These are phyloP conservation scores for Holocentrus rufus DNA, from an alignment of 2,797 vertebrate species.

Conservation along the genomic window DNA sequence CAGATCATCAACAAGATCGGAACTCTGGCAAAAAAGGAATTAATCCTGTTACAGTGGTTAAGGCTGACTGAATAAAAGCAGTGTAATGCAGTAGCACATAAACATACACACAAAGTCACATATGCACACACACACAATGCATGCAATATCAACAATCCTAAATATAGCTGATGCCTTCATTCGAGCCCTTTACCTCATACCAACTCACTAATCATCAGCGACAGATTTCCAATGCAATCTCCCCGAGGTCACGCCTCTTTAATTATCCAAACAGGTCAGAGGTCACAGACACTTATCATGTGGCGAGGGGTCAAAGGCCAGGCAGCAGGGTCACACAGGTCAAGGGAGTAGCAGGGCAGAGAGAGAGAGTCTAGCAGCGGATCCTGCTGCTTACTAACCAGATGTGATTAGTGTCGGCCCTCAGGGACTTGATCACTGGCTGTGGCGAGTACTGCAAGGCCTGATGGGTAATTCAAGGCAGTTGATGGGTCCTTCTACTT, in stretches of 20 bases:
- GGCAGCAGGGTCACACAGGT: constrained; percentile 66
- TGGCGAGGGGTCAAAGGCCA: constrained; percentile 74
- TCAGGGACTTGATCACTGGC: constrained; percentile 38
- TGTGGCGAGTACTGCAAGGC: constrained; percentile 36
- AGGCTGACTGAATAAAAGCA: neutral
- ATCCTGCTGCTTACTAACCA: constrained; percentile 61
- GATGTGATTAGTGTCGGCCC: constrained; percentile 67
- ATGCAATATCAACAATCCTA: neutral
- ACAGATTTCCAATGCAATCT: constrained; percentile 71
- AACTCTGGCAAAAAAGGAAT: too few relatives aligned
- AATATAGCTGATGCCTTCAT: constrained; percentile 47
- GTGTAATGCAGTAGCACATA: neutral
- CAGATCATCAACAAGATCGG: too few relatives aligned
- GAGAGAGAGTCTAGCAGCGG: constrained; percentile 45
- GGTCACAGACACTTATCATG: constrained; percentile 80
- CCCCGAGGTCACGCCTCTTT: constrained; percentile 74
- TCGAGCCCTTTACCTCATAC: constrained; percentile 68
- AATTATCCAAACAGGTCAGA: constrained; percentile 81
- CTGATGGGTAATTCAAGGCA: constrained; percentile 49
- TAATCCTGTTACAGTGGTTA: neutral
- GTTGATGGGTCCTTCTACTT: constrained; percentile 4
- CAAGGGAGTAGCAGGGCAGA: constrained; percentile 58
- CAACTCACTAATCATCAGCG: constrained; percentile 65
- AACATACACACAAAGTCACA: neutral
- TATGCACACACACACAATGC: neutral